Evolutionary conservation across 1,140 invertebrate species (phyloP).

Genomic region (Heliconius melpomene): DNA sequence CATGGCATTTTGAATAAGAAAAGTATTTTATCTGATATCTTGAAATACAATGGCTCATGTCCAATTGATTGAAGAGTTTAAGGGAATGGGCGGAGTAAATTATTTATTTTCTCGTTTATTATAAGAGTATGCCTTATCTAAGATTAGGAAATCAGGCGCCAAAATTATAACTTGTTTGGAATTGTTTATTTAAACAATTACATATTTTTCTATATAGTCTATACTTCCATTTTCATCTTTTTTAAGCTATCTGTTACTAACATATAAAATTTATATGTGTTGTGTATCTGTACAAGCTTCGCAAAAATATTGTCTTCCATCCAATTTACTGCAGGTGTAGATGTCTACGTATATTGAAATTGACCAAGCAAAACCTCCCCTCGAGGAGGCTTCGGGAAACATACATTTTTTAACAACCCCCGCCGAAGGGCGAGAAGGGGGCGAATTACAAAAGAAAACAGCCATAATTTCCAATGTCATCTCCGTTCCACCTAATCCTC

Average conservation of each 20-base stretch:
- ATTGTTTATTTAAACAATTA: too few relatives aligned
- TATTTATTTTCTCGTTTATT: background rate
- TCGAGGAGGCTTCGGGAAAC: conserved; percentile 55
- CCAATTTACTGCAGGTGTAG: conserved; percentile 33
- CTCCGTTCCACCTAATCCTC: conserved; percentile 79
- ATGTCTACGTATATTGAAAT: conserved; percentile 60
- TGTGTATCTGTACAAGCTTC: background rate
- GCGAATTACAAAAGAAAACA: conserved; percentile 80
- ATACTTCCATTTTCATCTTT: too few relatives aligned
- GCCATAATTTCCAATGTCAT: conserved; percentile 81
- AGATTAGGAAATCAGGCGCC: too few relatives aligned
- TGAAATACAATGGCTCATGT: background rate
- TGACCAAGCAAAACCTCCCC: conserved; percentile 44
- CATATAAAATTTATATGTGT: background rate
- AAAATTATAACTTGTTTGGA: too few relatives aligned
- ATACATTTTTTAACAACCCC: conserved; percentile 77
- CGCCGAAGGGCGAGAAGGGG: conserved; percentile 68
- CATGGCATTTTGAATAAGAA: background rate
- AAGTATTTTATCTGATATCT: background rate
- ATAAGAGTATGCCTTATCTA: background rate
- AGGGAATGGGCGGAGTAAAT: background rate
- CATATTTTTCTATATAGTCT: too few relatives aligned
- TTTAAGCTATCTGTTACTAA: too few relatives aligned
- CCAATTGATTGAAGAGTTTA: background rate
- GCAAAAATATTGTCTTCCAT: background rate